phyloP scores from a whole-genome alignment of 2,797 vertebrate species.

The Caiman crocodilus region DNA sequence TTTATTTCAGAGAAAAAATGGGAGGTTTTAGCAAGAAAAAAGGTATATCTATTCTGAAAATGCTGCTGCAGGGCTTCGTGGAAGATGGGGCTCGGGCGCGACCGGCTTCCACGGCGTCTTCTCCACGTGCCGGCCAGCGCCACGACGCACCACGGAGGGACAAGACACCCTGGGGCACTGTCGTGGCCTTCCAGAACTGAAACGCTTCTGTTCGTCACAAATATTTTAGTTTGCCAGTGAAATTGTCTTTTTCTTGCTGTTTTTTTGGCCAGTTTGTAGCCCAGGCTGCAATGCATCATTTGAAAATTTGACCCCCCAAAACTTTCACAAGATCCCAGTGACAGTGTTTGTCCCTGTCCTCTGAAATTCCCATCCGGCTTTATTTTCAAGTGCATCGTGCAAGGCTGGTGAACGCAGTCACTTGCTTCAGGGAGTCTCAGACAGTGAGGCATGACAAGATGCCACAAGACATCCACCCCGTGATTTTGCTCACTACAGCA shows the following conservation, averaged over 20 bases:
- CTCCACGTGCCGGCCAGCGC: no score
- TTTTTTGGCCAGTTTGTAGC: background rate
- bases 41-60: background rate
- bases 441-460: background rate
- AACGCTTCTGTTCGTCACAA: background rate
- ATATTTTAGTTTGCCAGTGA: background rate
- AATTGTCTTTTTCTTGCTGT: background rate
- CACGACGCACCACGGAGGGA: background rate
- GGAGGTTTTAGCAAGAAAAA: background rate
- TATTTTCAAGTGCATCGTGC: fast-evolving
- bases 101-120: background rate
- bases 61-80: background rate
- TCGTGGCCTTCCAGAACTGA: background rate
- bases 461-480: fast-evolving
- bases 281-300: background rate
- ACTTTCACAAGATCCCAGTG: fast-evolving
- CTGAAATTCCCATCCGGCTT: background rate
- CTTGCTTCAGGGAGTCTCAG: background rate
- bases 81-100: background rate
- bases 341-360: fast-evolving
- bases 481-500: background rate
- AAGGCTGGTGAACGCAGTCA: fast-evolving
- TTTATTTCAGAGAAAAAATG: background rate
- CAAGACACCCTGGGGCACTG: background rate
- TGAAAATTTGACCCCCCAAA: background rate